Percentiles rank a stretch among this genome's conserved stretches.
These are phyloP conservation scores for Temnothorax unifasciatus DNA, from an alignment of 2,888 invertebrate species.

Conservation along the genomic window DNA sequence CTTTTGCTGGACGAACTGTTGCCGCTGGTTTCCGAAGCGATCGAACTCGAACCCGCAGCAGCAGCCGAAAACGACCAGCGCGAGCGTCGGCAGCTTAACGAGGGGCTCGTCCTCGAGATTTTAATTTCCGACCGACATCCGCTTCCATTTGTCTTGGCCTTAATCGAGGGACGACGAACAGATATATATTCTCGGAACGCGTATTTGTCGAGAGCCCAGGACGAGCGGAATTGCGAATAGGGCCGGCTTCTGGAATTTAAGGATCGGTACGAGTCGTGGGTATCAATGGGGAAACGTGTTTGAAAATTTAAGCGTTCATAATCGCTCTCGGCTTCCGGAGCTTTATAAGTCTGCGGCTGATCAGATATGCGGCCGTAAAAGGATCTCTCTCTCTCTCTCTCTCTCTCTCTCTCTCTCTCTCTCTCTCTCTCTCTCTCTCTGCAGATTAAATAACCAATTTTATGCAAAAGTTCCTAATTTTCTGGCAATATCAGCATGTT, in stretches of 20 bases:
- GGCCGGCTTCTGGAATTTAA: constrained; percentile 28
- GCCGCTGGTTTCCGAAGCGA: constrained; percentile 50
- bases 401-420: too few relatives aligned
- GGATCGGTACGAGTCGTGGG: constrained; percentile 21
- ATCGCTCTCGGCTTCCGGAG: background rate
- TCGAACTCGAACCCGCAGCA: constrained; percentile 51
- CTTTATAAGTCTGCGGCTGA: constrained; percentile 29
- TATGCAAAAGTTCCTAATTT: constrained; percentile 7
- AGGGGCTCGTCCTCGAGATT: constrained; percentile 73
- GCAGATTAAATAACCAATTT: background rate
- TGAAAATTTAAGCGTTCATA: constrained; percentile 40
- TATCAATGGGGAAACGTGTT: constrained; percentile 43
- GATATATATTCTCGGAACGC: constrained; percentile 53
- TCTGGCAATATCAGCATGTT: background rate
- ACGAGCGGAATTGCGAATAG: constrained; percentile 47
- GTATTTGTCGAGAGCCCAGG: constrained; percentile 45
- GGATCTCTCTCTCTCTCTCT: background rate
- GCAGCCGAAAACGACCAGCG: constrained; percentile 52
- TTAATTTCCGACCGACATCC: constrained; percentile 76
- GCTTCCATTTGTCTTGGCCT: constrained; percentile 74
- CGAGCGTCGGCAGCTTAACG: constrained; percentile 65
- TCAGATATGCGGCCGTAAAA: background rate
- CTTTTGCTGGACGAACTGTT: constrained; percentile 31
- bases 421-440: background rate
- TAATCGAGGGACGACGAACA: constrained; percentile 69